Percentiles rank a stretch among this genome's conserved stretches.
phyloP scores from a whole-genome alignment of 2,888 invertebrate species.

The Dasypogon diadema region DNA sequence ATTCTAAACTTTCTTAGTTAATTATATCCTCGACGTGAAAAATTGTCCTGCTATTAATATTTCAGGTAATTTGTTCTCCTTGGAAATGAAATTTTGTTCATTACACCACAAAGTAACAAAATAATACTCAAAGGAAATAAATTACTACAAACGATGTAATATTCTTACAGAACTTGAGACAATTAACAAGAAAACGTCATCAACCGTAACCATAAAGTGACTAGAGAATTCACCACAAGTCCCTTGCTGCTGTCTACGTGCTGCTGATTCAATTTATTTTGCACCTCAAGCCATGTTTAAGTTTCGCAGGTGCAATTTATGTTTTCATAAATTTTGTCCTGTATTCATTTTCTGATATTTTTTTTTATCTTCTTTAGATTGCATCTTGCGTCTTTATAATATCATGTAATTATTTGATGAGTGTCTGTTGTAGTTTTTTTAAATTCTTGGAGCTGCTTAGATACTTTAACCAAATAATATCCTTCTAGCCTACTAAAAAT shows the following conservation, averaged over 20 bases:
- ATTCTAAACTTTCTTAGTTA: too few species aligned
- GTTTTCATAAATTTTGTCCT: slow-evolving; percentile 47
- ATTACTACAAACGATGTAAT: slow-evolving; percentile 10
- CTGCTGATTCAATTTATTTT: slow-evolving; percentile 46
- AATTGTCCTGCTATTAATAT: slow-evolving; percentile 26
- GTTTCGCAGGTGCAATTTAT: slow-evolving; percentile 51
- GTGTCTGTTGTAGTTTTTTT: too few species aligned
- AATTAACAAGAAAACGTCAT: slow-evolving; percentile 49
- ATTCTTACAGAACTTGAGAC: slow-evolving; percentile 20
- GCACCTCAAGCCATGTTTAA: slow-evolving; percentile 48
- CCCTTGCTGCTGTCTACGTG: slow-evolving; percentile 23
- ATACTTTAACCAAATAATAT: too few species aligned
- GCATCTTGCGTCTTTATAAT: too few species aligned
- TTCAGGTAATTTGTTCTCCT: not conserved
- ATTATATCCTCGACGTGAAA: too few species aligned
- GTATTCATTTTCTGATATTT: slow-evolving; percentile 17
- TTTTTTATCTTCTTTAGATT: not conserved
- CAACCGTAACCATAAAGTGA: slow-evolving; percentile 41
- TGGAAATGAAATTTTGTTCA: slow-evolving; percentile 9
- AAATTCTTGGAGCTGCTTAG: too few species aligned
- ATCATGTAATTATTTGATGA: too few species aligned
- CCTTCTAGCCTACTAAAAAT: too few species aligned
- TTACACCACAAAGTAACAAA: slow-evolving; percentile 16
- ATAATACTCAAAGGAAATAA: slow-evolving; percentile 43
- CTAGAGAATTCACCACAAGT: slow-evolving; percentile 44